Evolutionary conservation across 2,797 vertebrate species (phyloP).

Genomic region (Myotis findleyi): DNA sequence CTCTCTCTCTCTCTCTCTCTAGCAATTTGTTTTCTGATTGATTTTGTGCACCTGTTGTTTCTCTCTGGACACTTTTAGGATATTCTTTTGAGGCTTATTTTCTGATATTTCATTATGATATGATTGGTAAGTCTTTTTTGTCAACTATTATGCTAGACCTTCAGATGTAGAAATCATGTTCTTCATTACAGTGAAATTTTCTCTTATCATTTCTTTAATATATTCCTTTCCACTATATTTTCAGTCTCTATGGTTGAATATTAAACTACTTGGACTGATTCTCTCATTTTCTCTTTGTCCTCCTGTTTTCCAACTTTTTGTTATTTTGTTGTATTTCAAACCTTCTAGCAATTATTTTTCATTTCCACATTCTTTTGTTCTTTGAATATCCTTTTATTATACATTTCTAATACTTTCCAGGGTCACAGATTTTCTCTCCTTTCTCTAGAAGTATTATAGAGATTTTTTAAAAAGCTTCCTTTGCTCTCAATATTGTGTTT

Average conservation of each 20-base stretch:
- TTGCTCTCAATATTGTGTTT: background rate
- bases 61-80: background rate
- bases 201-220: background rate
- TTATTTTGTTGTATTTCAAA: conserved; percentile 40
- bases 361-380: conserved; percentile 29
- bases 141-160: conserved; percentile 5
- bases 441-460: background rate
- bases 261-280: background rate
- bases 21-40: background rate
- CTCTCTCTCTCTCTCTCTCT: background rate
- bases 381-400: background rate
- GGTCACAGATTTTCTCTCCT: conserved; percentile 21
- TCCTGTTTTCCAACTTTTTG: conserved; percentile 32
- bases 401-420: conserved; percentile 1
- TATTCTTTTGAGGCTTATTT: conserved; percentile 45
- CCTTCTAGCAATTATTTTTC: background rate
- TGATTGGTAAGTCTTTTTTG: background rate
- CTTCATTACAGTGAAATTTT: background rate
- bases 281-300: conserved; percentile 17
- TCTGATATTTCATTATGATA: background rate
- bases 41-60: background rate
- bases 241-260: background rate
- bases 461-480: background rate
- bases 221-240: background rate
- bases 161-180: background rate